A percentile compares a stretch with the other conserved stretches of the same genome.
These are phyloP conservation scores for Motacilla alba DNA, from an alignment of 2,113 vertebrate species.

Conservation along the genomic window DNA sequence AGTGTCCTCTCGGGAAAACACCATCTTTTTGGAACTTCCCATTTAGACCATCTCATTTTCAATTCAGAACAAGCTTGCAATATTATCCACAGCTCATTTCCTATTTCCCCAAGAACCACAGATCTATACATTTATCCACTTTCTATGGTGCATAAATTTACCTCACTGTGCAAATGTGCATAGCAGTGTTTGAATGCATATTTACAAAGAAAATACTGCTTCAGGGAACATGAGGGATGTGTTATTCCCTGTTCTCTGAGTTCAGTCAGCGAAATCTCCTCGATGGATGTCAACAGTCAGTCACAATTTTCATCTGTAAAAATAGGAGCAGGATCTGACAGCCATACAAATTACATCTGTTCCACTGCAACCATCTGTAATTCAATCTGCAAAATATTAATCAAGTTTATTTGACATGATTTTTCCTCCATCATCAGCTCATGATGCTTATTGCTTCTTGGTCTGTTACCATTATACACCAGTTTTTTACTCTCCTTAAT, in stretches of 20 bases:
- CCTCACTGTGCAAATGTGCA: neutral
- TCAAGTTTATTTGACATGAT: conserved; percentile 22
- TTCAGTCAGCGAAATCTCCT: neutral
- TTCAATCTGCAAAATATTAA: conserved; percentile 45
- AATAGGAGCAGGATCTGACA: conserved; percentile 30
- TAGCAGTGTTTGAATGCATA: neutral
- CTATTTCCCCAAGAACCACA: neutral
- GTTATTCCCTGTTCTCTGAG: neutral
- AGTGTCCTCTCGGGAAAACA: neutral
- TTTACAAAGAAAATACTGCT: neutral
- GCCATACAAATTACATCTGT: conserved; percentile 40
- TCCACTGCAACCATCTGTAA: conserved; percentile 31
- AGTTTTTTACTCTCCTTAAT: neutral
- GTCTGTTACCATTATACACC: neutral
- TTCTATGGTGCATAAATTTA: neutral
- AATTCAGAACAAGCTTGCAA: neutral
- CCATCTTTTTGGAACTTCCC: neutral
- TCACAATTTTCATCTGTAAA: conserved; percentile 15
- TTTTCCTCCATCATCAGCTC: conserved; percentile 14
- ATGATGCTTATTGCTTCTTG: neutral
- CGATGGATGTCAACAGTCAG: neutral
- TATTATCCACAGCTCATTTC: neutral
- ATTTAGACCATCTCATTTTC: neutral
- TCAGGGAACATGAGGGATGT: neutral
- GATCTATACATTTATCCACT: neutral